phyloP scores from a whole-genome alignment of 92 coral and sea anemone genomes.

The Phenganax marumi region DNA sequence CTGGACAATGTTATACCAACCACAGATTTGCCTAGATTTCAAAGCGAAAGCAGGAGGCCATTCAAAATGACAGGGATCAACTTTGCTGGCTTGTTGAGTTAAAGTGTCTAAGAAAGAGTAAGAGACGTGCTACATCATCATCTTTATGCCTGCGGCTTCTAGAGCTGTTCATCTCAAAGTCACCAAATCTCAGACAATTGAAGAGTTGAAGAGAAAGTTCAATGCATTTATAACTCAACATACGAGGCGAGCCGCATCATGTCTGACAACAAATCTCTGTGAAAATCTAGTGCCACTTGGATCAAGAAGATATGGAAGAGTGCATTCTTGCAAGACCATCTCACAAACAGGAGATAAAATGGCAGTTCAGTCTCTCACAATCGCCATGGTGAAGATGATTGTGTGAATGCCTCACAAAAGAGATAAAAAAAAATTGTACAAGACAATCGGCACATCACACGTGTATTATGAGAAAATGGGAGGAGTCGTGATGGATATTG shows the following conservation, averaged over 20 bases:
- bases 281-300: constrained; percentile 48
- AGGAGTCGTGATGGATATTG: constrained; percentile 58
- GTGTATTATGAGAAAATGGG: constrained; percentile 34
- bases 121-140: constrained; percentile 57
- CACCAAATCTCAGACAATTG: constrained; percentile 66
- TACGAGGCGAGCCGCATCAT: constrained; percentile 31
- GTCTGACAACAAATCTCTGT: constrained; percentile 39
- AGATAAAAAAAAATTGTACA: constrained; percentile 47
- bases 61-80: constrained; percentile 60
- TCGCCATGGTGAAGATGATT: constrained; percentile 62
- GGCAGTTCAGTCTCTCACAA: constrained; percentile 58
- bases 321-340: constrained; percentile 45
- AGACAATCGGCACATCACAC: constrained; percentile 49
- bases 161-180: constrained; percentile 59
- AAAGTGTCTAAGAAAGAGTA: constrained; percentile 61
- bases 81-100: constrained; percentile 61
- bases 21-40: constrained; percentile 28
- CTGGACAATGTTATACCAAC: constrained; percentile 40
- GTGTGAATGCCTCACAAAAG: constrained; percentile 42
- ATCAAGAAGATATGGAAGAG: constrained; percentile 40
- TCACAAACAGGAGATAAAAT: constrained; percentile 47
- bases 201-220: constrained; percentile 58
- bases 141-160: constrained; percentile 50
- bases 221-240: constrained; percentile 43
- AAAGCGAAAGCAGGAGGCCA: constrained; percentile 48